Evolutionary conservation across 2,797 vertebrate genomes (phyloP).

Genomic region (Onychomys arenicola): DNA sequence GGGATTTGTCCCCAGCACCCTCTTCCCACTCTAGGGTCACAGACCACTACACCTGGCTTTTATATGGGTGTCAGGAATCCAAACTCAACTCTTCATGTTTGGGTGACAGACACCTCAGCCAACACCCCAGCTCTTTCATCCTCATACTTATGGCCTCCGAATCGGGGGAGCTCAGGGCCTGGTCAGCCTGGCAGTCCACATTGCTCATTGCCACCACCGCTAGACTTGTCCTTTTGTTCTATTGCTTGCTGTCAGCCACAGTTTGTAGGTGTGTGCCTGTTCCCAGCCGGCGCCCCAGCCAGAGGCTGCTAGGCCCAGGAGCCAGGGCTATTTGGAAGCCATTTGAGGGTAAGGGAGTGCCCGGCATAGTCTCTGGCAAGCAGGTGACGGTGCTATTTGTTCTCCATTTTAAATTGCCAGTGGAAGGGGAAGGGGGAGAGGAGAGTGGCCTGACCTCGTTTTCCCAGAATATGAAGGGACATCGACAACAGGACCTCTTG

Average conservation of each 20-base stretch:
- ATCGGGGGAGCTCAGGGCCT: neutral
- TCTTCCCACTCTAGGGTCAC: neutral
- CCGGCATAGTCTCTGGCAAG: neutral
- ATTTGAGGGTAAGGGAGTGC: neutral
- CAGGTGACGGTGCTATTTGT: neutral
- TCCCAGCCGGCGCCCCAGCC: neutral
- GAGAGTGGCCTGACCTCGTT: neutral
- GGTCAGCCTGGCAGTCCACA: neutral
- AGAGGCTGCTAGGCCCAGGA: neutral
- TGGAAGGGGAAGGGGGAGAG: neutral
- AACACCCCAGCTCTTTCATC: neutral
- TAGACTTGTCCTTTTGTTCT: neutral
- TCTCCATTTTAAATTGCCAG: neutral
- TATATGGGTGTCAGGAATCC: neutral
- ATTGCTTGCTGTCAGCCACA: neutral
- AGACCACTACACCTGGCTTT: neutral
- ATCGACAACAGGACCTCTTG: neutral
- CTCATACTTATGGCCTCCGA: neutral
- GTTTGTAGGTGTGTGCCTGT: neutral
- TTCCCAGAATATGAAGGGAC: neutral
- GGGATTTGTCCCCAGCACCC: neutral
- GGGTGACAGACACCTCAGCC: neutral
- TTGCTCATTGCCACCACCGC: neutral
- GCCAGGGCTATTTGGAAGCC: neutral
- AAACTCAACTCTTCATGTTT: neutral